phyloP scores from a whole-genome alignment of 1,140 invertebrate genomes.

The Ceratitis capitata region DNA sequence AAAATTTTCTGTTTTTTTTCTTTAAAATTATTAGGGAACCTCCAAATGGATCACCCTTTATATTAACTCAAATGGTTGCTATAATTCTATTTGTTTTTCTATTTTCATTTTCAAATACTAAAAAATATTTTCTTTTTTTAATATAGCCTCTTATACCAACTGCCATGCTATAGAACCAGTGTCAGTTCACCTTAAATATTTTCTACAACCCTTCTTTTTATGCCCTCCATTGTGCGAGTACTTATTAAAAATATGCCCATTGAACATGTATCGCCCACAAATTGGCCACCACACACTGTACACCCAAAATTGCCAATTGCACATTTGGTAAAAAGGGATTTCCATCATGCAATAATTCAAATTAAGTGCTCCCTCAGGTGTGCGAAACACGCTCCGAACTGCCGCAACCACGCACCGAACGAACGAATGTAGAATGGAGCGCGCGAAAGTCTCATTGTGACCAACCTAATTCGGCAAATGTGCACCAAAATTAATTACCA shows the following conservation, averaged over 20 bases:
- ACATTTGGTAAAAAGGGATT: constrained; percentile 15
- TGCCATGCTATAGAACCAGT: too few relatives aligned
- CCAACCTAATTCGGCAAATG: constrained; percentile 34
- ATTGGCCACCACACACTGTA: not conserved
- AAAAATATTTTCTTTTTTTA: too few relatives aligned
- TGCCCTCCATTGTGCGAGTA: not conserved
- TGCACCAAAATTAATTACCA: constrained; percentile 32
- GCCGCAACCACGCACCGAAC: not conserved
- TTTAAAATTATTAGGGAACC: too few relatives aligned
- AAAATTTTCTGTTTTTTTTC: too few relatives aligned
- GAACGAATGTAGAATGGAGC: not conserved
- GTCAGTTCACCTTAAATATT: too few relatives aligned
- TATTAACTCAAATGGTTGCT: too few relatives aligned
- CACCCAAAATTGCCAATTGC: not conserved
- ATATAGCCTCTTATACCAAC: too few relatives aligned
- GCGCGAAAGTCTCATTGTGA: not conserved
- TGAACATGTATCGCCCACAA: not conserved
- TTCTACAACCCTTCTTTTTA: not conserved
- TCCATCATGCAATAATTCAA: constrained; percentile 12
- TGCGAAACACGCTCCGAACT: not conserved
- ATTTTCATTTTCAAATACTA: too few relatives aligned
- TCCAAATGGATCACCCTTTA: too few relatives aligned
- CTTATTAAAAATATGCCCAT: not conserved
- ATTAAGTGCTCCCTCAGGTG: constrained; percentile 37
- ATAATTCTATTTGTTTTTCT: too few relatives aligned